Conservation (phyloP, 2,888 invertebrate genomes). For the Acanthosepion esculentum region DNA sequence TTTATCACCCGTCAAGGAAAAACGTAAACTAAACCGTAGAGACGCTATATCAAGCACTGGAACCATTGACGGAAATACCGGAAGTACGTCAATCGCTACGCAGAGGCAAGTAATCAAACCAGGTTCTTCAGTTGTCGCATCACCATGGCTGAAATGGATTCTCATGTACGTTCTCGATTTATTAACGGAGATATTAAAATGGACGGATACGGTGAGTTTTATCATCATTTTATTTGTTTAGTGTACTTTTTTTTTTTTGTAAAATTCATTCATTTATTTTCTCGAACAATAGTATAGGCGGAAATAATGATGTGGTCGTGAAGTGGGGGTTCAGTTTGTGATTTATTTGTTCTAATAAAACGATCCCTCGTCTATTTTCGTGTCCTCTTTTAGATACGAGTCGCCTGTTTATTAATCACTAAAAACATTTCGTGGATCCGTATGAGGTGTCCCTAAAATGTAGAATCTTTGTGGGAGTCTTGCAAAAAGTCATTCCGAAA, state of each 20-base stretch:
- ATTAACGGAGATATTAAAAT: constrained; percentile 41
- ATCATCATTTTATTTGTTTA: neutral
- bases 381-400: too few species aligned
- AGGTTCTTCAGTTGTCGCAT: neutral
- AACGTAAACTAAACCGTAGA: too few species aligned
- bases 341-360: neutral
- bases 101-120: too few species aligned
- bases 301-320: too few species aligned
- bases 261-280: neutral
- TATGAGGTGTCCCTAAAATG: too few species aligned
- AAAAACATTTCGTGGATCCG: too few species aligned
- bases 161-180: neutral
- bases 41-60: neutral
- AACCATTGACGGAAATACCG: neutral
- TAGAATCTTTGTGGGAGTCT: too few species aligned
- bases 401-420: too few species aligned
- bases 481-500: too few species aligned
- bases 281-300: neutral
- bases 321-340: neutral
- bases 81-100: neutral
- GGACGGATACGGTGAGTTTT: neutral
- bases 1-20: too few species aligned
- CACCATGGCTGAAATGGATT: constrained; percentile 43
- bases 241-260: neutral
- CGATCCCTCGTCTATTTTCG: neutral